Evolutionary conservation across 2,888 invertebrate species (phyloP).

Genomic region (Phorcus lineatus): DNA sequence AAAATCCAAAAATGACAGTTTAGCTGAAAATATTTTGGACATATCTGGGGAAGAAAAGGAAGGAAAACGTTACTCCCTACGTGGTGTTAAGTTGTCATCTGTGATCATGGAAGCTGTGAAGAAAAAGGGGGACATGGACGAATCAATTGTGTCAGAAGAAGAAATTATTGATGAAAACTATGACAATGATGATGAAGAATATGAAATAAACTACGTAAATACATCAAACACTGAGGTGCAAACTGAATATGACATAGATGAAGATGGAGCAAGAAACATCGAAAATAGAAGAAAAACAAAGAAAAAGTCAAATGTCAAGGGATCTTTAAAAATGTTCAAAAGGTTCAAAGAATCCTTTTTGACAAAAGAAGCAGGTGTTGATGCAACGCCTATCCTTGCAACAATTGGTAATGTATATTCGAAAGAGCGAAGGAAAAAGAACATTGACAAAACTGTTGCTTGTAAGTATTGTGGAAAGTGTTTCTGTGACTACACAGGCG

Average conservation of each 20-base stretch:
- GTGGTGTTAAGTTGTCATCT: conserved; percentile 52
- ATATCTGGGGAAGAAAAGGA: background rate
- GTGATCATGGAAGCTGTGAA: conserved; percentile 36
- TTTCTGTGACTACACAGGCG: conserved; percentile 52
- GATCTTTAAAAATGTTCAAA: conserved; percentile 26
- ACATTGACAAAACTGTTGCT: conserved; percentile 29
- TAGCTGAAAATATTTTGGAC: background rate
- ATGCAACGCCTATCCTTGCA: conserved; percentile 23
- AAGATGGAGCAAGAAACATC: background rate
- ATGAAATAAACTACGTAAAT: too few species aligned
- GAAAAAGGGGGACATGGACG: background rate
- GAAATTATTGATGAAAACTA: conserved; percentile 19
- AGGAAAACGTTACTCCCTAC: conserved; percentile 44
- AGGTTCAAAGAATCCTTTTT: background rate
- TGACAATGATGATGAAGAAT: background rate
- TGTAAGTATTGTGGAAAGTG: conserved; percentile 55
- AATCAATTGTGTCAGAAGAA: conserved; percentile 16
- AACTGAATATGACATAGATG: conserved; percentile 11
- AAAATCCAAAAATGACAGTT: too few species aligned
- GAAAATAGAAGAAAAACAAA: conserved; percentile 16
- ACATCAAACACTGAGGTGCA: background rate
- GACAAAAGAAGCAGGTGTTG: background rate
- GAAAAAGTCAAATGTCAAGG: conserved; percentile 14
- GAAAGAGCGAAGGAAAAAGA: conserved; percentile 16
- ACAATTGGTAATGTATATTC: conserved; percentile 23